Conservation (phyloP, 2,797 vertebrate genomes). For the Pipistrellus nathusii region DNA sequence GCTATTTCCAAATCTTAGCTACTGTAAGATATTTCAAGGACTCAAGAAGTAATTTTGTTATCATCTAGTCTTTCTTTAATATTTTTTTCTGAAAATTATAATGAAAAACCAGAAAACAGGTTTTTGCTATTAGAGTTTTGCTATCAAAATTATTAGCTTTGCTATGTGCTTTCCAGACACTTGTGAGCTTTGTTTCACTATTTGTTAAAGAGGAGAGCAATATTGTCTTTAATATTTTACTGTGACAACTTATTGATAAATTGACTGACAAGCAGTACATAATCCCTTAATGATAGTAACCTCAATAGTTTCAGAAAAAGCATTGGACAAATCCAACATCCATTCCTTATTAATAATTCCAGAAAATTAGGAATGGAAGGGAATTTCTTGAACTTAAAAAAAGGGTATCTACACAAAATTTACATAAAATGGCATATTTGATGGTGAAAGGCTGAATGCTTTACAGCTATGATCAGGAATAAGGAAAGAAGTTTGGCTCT, state of each 20-base stretch:
- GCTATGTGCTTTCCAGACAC: background rate
- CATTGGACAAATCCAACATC: background rate
- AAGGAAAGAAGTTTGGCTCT: background rate
- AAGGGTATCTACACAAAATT: background rate
- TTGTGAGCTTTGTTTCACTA: background rate
- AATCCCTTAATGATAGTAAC: background rate
- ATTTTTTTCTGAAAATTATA: background rate
- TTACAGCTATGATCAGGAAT: background rate
- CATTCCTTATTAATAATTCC: background rate
- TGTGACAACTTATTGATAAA: background rate
- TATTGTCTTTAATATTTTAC: background rate
- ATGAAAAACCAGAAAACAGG: background rate
- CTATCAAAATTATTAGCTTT: background rate
- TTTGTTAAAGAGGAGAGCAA: background rate
- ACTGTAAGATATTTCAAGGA: background rate
- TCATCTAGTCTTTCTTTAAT: background rate
- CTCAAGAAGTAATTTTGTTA: background rate
- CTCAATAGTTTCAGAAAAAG: background rate
- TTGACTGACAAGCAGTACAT: background rate
- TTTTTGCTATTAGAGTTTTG: background rate
- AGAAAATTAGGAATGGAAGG: background rate
- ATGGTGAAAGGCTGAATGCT: background rate
- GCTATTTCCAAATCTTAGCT: no score
- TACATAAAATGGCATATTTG: background rate
- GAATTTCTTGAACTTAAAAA: background rate